Evolutionary conservation across 92 coral and sea anemone genomes (phyloP), one percentile per base, ranked within the genome.

Genomic region (Epizoanthus illoricatus): DNA sequence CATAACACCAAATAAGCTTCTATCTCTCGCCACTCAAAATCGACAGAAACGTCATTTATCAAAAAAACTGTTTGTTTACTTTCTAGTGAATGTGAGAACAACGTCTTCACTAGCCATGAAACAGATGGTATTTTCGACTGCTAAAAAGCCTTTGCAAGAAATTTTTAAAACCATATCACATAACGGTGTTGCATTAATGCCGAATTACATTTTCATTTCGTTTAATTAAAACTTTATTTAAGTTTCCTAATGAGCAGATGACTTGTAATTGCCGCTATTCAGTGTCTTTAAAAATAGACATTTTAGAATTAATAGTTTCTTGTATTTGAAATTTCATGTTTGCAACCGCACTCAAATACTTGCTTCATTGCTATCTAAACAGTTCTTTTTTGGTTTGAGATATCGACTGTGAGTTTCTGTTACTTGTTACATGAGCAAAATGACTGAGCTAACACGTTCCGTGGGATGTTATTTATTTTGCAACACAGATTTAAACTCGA

Each of bases 381-480:
- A 19, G 41, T 65, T 23, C 15, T 28, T 65, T 65, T 24, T 19
- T 24, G 40, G 6, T 52, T 52, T 52, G 56, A 52, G 0, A 39
- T 40, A 36, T 39, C 6, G 20, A 68, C 41, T 4, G 4, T 15
- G 16, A 52, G 56, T 52, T 52, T 49, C 7, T 12, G 21, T 15
- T 1, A 11, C 11, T 49, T 13, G 16, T 67, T 4, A 43, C 6
- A 33, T 9, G 21, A 43, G 45, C 39, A 67, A 15, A 13, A 43
- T 33, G 13, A 36, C 9, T 28, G 36, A 5, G 4, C 20, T 1
- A 68, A 15, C 42, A 39, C 7, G 3, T 17, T 40, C 23, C 73
- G 73, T 24, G 73, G n/a, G 49, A 68, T 20, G 49, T 10, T 68
- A 24, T 68, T 68, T 68, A 43, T 68, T 68, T 68, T 68, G 9